These are phyloP conservation scores for Agriopis leucophaearia DNA, from an alignment of 2,888 invertebrate genomes.

Conservation along the genomic window DNA sequence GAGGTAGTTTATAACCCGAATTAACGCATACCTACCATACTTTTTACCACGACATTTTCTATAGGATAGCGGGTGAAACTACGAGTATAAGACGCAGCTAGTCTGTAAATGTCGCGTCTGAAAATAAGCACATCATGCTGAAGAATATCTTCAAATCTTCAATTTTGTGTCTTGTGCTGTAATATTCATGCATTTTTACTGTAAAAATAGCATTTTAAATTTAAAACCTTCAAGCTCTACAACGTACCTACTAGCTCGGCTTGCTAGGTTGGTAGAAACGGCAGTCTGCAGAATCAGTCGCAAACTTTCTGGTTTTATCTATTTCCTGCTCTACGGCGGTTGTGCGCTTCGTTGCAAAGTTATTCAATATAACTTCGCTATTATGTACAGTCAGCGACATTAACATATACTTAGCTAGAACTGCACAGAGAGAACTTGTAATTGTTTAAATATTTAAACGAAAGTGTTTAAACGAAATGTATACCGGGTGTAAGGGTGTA, in stretches of 20 bases:
- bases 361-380: constrained; percentile 44
- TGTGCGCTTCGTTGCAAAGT: constrained; percentile 30
- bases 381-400: constrained; percentile 12
- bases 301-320: constrained; percentile 38
- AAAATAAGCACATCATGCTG: neutral
- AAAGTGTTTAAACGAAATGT: neutral
- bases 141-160: neutral
- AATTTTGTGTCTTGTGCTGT: neutral
- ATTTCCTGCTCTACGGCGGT: constrained; percentile 36
- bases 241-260: constrained; percentile 11
- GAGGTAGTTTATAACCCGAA: no score
- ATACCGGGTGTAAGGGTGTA: no score
- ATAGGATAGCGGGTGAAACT: no score
- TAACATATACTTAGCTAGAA: neutral
- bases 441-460: neutral
- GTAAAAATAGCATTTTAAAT: constrained; percentile 18
- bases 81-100: no score
- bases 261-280: constrained; percentile 10
- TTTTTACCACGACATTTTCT: no score
- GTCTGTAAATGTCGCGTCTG: no score
- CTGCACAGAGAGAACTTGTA: neutral
- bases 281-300: constrained; percentile 27
- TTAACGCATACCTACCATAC: no score
- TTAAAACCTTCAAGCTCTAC: constrained; percentile 13
- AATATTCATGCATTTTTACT: constrained; percentile 6